Conservation (phyloP, 2,113 vertebrate species). For the Lepisosteus oculatus region DNA sequence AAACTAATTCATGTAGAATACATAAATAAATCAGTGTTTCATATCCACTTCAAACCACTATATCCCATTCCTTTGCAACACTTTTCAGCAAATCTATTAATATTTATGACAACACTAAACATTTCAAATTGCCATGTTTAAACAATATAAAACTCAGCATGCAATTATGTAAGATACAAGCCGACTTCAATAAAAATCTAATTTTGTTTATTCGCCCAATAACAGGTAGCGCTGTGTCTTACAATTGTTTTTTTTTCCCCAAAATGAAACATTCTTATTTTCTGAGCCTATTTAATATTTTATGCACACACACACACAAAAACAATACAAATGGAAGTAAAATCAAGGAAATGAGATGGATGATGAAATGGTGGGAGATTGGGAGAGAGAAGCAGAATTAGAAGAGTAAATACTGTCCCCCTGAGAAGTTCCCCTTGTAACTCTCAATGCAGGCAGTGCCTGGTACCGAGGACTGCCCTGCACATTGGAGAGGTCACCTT, state of each 20-base stretch:
- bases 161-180: constrained; percentile 54
- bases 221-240: constrained; percentile 44
- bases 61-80: constrained; percentile 53
- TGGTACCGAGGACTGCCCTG: constrained; percentile 77
- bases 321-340: background rate
- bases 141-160: constrained; percentile 58
- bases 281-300: too few species aligned
- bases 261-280: background rate
- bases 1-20: constrained; percentile 76
- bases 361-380: constrained; percentile 66
- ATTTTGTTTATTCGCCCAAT: constrained; percentile 43
- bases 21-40: constrained; percentile 75
- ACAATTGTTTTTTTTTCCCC: constrained; percentile 42
- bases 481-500: constrained; percentile 72
- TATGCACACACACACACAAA: too few species aligned
- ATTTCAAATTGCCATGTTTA: constrained; percentile 65
- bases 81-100: constrained; percentile 72
- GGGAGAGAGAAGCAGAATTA: constrained; percentile 63
- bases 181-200: constrained; percentile 49
- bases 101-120: constrained; percentile 77
- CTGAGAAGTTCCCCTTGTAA: constrained; percentile 60
- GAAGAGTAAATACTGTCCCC: constrained; percentile 79
- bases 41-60: constrained; percentile 70
- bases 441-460: constrained; percentile 63
- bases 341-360: constrained; percentile 51